These are phyloP conservation scores for Smittia aterrima DNA, from an alignment of 2,888 invertebrate genomes.

Conservation along the genomic window DNA sequence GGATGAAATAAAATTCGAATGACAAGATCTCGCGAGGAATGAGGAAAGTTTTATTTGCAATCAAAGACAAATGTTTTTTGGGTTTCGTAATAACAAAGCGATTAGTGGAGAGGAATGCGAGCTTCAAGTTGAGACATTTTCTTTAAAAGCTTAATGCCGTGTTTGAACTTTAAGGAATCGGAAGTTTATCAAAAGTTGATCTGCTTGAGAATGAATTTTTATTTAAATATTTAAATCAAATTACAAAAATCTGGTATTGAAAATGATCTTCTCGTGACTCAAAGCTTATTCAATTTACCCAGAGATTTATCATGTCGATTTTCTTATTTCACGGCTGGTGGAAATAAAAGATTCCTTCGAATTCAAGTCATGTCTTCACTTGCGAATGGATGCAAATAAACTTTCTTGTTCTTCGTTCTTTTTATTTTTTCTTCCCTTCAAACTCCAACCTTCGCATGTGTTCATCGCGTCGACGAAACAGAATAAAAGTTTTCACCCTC, in stretches of 20 bases:
- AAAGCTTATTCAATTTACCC: constrained; percentile 29
- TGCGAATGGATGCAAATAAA: constrained; percentile 8
- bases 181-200: too few species aligned
- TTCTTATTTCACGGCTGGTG: not conserved
- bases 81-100: too few species aligned
- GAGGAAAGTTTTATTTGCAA: too few species aligned
- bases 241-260: too few species aligned
- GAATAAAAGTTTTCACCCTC: not conserved
- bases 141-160: too few species aligned
- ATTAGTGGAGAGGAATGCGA: too few species aligned
- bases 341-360: not conserved
- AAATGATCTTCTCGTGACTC: too few species aligned
- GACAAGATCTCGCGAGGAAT: not conserved
- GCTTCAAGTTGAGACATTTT: too few species aligned
- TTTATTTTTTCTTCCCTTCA: not conserved
- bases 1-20: not conserved
- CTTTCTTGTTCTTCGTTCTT: not conserved
- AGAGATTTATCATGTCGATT: not conserved
- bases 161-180: too few species aligned
- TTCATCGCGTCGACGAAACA: not conserved
- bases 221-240: too few species aligned
- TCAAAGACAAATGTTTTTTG: too few species aligned
- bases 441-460: not conserved
- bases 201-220: too few species aligned
- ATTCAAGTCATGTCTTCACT: not conserved